Conservation (phyloP, 2,888 invertebrate genomes). For the Ophion costatus region DNA sequence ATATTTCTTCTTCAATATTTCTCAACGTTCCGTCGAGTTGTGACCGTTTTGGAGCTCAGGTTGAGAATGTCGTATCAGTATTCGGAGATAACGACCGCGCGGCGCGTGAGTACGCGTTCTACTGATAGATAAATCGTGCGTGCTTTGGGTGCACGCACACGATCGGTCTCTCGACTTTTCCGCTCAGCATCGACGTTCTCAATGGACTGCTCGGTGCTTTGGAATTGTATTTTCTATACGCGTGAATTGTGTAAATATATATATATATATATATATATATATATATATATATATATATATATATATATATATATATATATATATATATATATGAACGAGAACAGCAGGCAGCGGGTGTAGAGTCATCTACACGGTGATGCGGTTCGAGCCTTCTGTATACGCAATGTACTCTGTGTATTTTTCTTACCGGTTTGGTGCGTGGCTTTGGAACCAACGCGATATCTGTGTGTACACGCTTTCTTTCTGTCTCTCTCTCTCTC, state of each 20-base stretch:
- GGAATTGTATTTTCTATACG: slow-evolving; percentile 39
- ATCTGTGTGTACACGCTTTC: slow-evolving; percentile 25
- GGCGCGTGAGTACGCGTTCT: slow-evolving; percentile 29
- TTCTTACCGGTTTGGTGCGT: slow-evolving; percentile 1
- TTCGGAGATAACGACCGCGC: slow-evolving; percentile 31
- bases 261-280: no score
- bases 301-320: background rate
- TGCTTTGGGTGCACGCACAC: slow-evolving; percentile 27
- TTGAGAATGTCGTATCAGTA: slow-evolving; percentile 12
- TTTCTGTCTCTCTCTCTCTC: slow-evolving; percentile 27
- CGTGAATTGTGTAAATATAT: background rate
- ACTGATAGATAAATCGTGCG: slow-evolving; percentile 37
- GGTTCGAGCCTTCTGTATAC: slow-evolving; percentile 1
- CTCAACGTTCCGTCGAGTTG: background rate
- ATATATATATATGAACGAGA: background rate
- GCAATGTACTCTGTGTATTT: slow-evolving; percentile 15
- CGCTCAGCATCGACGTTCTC: slow-evolving; percentile 44
- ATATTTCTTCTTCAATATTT: background rate
- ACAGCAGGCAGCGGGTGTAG: background rate
- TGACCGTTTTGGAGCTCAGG: slow-evolving; percentile 1
- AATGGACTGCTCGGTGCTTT: slow-evolving; percentile 19
- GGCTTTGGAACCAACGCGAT: slow-evolving; percentile 29
- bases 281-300: no score
- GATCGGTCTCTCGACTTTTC: slow-evolving; percentile 32
- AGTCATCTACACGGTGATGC: background rate